Evolutionary conservation across 2,797 vertebrate species (phyloP).

Genomic region (Carcharodon carcharias): DNA sequence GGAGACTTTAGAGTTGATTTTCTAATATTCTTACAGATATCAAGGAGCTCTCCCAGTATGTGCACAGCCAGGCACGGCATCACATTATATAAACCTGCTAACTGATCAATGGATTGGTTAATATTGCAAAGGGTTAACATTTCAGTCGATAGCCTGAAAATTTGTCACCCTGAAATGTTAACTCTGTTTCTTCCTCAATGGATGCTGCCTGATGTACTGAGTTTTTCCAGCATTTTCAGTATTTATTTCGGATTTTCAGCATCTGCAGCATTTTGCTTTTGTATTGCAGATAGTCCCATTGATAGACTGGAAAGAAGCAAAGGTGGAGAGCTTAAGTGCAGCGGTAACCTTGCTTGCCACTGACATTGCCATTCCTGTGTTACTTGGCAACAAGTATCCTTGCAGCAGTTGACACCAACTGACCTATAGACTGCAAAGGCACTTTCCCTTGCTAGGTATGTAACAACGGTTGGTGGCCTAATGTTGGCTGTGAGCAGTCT

Average conservation of each 20-base stretch:
- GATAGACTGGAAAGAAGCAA: neutral
- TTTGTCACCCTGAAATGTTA: neutral
- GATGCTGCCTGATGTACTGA: no score
- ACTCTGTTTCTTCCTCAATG: neutral
- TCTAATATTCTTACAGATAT: no score
- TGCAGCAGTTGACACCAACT: neutral
- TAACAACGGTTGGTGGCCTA: neutral
- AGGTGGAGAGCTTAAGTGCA: neutral
- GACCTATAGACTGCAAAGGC: neutral
- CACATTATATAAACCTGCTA: no score
- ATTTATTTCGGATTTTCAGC: neutral
- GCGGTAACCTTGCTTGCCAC: neutral
- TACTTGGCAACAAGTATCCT: neutral
- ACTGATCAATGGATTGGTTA: no score
- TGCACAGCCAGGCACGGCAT: no score
- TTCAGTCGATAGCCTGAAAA: neutral
- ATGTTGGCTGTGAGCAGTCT: neutral
- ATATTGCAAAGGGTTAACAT: no score
- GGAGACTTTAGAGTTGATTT: no score
- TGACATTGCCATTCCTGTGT: neutral
- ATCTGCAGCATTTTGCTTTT: no score
- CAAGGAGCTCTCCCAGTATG: no score
- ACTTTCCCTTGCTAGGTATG: neutral
- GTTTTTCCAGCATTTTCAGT: no score
- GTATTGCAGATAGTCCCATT: neutral